Evolutionary conservation across 2,888 invertebrate species (phyloP), one percentile per base, ranked within the genome.

Genomic region (Branchinecta sandiegonensis): DNA sequence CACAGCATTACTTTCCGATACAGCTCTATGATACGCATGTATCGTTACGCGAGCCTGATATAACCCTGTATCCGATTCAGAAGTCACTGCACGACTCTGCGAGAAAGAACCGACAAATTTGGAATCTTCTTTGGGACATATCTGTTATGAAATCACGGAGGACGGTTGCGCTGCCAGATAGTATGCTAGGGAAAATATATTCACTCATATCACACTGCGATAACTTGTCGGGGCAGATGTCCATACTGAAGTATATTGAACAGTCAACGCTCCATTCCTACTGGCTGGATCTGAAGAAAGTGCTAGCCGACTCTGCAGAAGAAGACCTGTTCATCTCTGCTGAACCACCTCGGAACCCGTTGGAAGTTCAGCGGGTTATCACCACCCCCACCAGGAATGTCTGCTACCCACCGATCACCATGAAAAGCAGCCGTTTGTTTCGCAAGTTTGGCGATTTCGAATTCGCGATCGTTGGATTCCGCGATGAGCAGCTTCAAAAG

Each of bases 391-490:
- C 46, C 12, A 66, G 46, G 47, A 4, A 46, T 17, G 66, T 66
- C 11, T 66, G 63, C 46, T 66, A 66, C 47, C 14, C 66, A n/a
- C 12, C 47, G 47, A 47, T 66, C 17, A 8, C 48, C n/a, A 47
- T 66, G 12, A 66, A 14, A 47, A 66, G 13, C 46, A 66, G 17
- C 47, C 37, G 66, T 47, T 47, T 66, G 66, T 47, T 66, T 14
- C 37, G 66, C 8, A 66, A 46, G n/a, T 66, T 66, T 47, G 17
- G 13, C n/a, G n/a, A 46, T n/a, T 47, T n/a, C 12, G 17, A 46
- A 6, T 66, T 66, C 17, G 46, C 47, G 17, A 66, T 46, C 63
- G 66, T 66, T n/a, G 66, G 47, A 8, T 66, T 66, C 47, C 66
- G 66, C 1, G 66, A 66, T 47, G 66, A 66, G 17, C 12, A 66